Conservation (phyloP, 2,113 vertebrate genomes). For the Carassius gibelio region DNA sequence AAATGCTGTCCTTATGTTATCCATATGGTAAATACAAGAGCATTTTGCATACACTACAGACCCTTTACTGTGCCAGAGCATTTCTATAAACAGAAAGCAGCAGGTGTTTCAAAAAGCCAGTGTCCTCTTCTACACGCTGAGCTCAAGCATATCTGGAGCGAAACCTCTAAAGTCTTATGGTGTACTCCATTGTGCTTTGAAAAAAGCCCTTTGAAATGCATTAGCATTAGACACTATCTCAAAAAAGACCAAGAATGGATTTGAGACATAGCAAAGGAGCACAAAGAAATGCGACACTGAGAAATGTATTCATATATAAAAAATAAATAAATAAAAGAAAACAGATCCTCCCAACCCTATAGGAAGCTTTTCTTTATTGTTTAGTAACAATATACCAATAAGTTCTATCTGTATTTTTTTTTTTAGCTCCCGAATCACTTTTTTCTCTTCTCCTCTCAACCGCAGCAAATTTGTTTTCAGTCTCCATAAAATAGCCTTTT, state of each 20-base stretch:
- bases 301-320: constrained; percentile 52
- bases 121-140: constrained; percentile 50
- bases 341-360: constrained; percentile 62
- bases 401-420: constrained; percentile 67
- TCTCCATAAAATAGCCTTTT: constrained; percentile 80
- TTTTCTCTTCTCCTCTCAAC: constrained; percentile 66
- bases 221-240: constrained; percentile 72
- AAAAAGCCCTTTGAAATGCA: constrained; percentile 76
- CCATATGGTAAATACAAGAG: constrained; percentile 36
- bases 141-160: constrained; percentile 66
- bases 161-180: constrained; percentile 73
- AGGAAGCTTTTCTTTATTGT: constrained; percentile 69
- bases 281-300: constrained; percentile 68
- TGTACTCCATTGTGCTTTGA: constrained; percentile 73
- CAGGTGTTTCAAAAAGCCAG: neutral
- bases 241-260: constrained; percentile 76
- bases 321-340: neutral
- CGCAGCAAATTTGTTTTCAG: constrained; percentile 77
- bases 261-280: constrained; percentile 68
- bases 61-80: neutral
- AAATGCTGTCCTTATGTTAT: constrained; percentile 38
- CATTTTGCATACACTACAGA: constrained; percentile 24
- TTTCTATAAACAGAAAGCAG: constrained; percentile 31
- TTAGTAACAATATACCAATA: constrained; percentile 73
- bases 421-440: constrained; percentile 58